Evolutionary conservation across 2,888 invertebrate genomes (phyloP).

Genomic region (Enoplolaimus lenunculus): DNA sequence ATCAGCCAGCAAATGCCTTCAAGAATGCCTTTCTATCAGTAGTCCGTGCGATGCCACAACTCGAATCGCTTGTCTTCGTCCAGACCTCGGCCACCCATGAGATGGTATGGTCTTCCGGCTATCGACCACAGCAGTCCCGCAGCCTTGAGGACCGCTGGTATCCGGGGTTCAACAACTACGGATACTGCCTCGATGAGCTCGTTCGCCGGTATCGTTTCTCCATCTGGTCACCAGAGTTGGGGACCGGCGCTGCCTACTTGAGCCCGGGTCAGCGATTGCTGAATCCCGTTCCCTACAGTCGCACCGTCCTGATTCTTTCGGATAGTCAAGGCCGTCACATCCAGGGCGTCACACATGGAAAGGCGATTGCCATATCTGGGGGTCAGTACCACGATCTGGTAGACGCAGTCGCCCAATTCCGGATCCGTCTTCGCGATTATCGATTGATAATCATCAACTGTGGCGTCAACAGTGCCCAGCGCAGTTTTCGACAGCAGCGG

Average conservation of each 20-base stretch:
- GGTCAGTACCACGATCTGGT: neutral
- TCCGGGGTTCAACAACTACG: conserved; percentile 1
- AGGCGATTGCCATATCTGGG: neutral
- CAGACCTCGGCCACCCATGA: neutral
- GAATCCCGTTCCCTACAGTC: neutral
- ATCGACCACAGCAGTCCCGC: neutral
- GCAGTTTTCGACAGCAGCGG: neutral
- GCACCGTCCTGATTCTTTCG: neutral
- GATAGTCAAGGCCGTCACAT: neutral
- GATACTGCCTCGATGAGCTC: conserved; percentile 1
- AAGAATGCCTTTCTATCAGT: neutral
- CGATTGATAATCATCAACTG: neutral
- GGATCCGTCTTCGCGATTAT: neutral
- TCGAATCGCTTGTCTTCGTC: neutral
- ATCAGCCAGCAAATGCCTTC: conserved; percentile 1
- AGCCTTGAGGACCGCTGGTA: conserved; percentile 1
- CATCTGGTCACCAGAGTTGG: conserved; percentile 1
- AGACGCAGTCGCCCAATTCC: neutral
- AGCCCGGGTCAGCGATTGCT: conserved; percentile 1
- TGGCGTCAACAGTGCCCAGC: neutral
- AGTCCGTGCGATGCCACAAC: conserved; percentile 1
- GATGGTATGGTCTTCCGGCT: conserved; percentile 1
- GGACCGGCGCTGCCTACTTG: neutral
- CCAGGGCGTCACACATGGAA: neutral
- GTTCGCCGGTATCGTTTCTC: neutral